Conservation (phyloP, 2,888 invertebrate genomes). For the Xestia sexstrigata region DNA sequence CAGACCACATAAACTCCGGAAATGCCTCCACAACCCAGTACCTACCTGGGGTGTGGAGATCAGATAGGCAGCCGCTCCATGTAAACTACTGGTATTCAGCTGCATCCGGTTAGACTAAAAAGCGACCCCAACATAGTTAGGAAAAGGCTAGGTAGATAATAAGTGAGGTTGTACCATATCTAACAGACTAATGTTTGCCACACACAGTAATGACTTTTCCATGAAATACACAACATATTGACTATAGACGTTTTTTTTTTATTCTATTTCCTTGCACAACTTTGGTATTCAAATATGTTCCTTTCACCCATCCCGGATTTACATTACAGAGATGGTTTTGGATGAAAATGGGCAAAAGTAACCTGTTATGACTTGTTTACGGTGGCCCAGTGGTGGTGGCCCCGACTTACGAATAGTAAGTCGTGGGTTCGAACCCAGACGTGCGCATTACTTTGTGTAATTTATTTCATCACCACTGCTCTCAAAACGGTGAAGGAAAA, state of each 20-base stretch:
- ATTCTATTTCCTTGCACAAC: conserved; percentile 32
- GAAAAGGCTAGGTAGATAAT: neutral
- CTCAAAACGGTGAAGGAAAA: too few species aligned
- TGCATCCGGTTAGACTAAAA: neutral
- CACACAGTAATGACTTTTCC: neutral
- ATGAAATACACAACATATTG: conserved; percentile 29
- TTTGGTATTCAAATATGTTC: conserved; percentile 44
- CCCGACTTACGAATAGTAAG: too few species aligned
- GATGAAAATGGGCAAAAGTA: conserved; percentile 19
- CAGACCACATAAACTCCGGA: too few species aligned
- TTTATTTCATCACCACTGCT: too few species aligned
- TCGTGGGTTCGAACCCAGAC: too few species aligned
- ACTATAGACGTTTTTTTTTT: conserved; percentile 28
- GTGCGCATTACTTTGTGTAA: too few species aligned
- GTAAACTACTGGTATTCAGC: neutral
- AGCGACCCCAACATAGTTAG: neutral
- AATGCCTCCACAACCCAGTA: too few species aligned
- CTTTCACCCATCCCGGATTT: conserved; percentile 21
- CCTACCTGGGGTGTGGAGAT: too few species aligned
- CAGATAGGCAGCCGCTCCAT: too few species aligned
- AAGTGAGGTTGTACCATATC: neutral
- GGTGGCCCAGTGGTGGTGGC: too few species aligned
- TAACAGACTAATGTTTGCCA: neutral
- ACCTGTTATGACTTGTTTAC: neutral
- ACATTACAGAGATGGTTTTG: conserved; percentile 10